Evolutionary conservation across 2,113 vertebrate genomes (phyloP).

Genomic region (Gymnorhina tibicen): DNA sequence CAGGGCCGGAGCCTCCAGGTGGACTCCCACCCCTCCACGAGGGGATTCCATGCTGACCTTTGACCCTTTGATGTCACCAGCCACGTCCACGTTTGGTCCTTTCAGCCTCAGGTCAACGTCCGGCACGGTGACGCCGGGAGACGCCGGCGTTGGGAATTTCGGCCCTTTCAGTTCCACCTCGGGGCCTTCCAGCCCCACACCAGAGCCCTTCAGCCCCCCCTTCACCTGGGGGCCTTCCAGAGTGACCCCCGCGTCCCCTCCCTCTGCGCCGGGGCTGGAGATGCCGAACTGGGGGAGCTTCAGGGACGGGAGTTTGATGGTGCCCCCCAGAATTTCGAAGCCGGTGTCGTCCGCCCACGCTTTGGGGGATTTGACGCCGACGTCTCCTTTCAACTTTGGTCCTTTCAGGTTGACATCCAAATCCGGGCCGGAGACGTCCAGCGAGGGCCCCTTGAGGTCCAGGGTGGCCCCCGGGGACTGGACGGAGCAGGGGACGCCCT

Average conservation of each 20-base stretch:
- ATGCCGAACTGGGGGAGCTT: conserved; percentile 69
- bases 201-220: conserved; percentile 12
- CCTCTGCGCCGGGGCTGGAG: not conserved
- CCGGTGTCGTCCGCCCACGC: not conserved
- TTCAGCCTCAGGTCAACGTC: conserved; percentile 31
- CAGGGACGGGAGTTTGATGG: conserved; percentile 67
- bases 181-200: not conserved
- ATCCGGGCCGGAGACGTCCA: not conserved
- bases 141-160: not conserved
- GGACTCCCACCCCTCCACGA: not conserved
- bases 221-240: conserved; percentile 39
- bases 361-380: conserved; percentile 27
- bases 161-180: not conserved
- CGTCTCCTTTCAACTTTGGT: conserved; percentile 70
- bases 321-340: conserved; percentile 55
- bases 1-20: not conserved
- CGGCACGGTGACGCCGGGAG: accelerated
- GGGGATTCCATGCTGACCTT: not conserved
- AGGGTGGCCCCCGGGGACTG: not conserved
- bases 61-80: not conserved
- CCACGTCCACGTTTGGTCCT: conserved; percentile 23
- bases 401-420: conserved; percentile 66
- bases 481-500: not conserved
- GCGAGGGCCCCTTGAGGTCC: conserved; percentile 3
- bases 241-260: not conserved